Evolutionary conservation across 2,888 invertebrate species (phyloP).

Genomic region (Argyresthia albistria): DNA sequence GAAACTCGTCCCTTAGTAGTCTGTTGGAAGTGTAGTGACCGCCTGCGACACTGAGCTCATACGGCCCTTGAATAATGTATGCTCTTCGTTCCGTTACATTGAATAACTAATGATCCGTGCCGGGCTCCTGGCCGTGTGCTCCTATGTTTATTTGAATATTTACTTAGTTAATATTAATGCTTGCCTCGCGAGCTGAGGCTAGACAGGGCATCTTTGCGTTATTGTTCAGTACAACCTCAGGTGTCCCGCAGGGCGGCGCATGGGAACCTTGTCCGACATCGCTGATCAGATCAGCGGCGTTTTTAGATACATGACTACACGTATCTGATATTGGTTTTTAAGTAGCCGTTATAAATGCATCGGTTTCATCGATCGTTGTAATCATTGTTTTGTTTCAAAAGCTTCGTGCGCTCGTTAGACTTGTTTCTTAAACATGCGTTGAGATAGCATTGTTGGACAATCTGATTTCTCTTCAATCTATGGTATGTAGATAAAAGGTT

Average conservation of each 20-base stretch:
- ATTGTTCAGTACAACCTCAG: constrained; percentile 1
- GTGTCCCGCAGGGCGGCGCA: constrained; percentile 16
- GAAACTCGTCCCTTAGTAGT: neutral
- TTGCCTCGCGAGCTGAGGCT: constrained; percentile 15
- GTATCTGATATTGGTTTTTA: constrained; percentile 9
- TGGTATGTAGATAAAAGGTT: no score
- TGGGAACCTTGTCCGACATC: constrained; percentile 5
- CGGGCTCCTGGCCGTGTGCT: constrained; percentile 13
- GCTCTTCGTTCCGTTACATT: constrained; percentile 52
- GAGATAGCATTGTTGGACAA: no score
- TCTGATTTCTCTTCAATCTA: no score
- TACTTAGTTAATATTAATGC: constrained; percentile 38
- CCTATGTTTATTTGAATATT: constrained; percentile 21
- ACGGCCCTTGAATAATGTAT: constrained; percentile 13
- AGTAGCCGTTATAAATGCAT: constrained; percentile 11
- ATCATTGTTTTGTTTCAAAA: neutral
- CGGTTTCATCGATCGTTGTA: neutral
- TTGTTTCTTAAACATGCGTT: neutral
- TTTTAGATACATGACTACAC: neutral
- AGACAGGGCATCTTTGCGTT: constrained; percentile 16
- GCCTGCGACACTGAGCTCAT: constrained; percentile 8
- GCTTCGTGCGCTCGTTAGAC: neutral
- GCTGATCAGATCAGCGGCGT: neutral
- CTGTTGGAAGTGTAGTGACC: constrained; percentile 1
- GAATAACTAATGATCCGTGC: constrained; percentile 53